Evolutionary conservation across 2,113 vertebrate species (phyloP).

Genomic region (Stomatorhinus ivindoensis): DNA sequence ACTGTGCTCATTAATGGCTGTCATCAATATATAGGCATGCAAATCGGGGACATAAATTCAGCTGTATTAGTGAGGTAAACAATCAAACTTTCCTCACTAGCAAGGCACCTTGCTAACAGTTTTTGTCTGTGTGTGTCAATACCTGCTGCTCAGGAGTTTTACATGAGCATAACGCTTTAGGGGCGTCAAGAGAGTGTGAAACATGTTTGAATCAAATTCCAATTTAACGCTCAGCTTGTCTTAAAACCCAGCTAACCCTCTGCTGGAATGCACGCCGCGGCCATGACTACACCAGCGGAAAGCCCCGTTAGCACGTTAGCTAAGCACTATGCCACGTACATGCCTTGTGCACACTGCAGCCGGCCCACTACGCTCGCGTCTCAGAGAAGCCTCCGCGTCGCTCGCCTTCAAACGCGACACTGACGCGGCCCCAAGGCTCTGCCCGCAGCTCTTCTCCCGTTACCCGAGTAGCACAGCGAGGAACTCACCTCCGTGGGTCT

Average conservation of each 20-base stretch:
- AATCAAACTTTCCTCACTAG: background rate
- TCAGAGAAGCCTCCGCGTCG: background rate
- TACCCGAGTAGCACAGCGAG: background rate
- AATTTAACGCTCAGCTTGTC: background rate
- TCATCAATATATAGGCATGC: background rate
- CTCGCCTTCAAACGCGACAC: background rate
- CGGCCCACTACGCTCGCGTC: background rate
- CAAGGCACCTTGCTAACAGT: background rate
- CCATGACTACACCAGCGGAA: background rate
- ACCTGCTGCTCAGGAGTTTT: background rate
- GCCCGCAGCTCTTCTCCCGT: background rate
- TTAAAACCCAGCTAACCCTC: background rate
- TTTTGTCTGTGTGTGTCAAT: background rate
- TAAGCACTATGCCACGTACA: background rate
- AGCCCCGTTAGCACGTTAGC: background rate
- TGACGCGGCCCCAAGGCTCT: background rate
- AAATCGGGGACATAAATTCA: background rate
- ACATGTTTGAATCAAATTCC: background rate
- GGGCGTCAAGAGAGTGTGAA: background rate
- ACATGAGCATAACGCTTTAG: background rate
- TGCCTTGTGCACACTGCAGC: background rate
- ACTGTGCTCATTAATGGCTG: background rate
- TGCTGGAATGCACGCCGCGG: background rate
- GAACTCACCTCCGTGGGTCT: background rate
- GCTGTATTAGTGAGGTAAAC: background rate